Percentiles rank a stretch among this genome's conserved stretches.
These are phyloP conservation scores for Plebejus anna DNA, from an alignment of 2,888 invertebrate species.

Conservation along the genomic window DNA sequence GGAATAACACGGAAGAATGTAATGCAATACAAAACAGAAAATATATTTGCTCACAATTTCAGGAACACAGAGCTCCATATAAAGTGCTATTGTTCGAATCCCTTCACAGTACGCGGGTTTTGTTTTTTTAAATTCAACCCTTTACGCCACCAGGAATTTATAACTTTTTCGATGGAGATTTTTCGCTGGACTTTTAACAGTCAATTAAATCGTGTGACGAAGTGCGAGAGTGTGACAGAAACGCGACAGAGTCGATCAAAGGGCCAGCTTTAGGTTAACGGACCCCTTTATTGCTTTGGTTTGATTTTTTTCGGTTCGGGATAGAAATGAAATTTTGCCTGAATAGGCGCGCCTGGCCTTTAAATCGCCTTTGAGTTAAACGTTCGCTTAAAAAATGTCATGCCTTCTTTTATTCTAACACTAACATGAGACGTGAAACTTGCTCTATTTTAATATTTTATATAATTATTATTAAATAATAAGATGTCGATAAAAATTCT, in stretches of 20 bases:
- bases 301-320: background rate
- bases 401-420: too few relatives aligned
- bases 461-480: too few relatives aligned
- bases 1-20: background rate
- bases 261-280: background rate
- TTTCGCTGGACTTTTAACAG: background rate
- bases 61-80: background rate
- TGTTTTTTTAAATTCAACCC: background rate
- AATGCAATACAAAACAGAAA: background rate
- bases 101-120: background rate
- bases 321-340: background rate
- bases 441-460: too few relatives aligned
- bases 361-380: background rate
- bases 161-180: background rate
- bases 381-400: too few relatives aligned
- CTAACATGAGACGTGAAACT: too few relatives aligned
- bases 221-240: background rate
- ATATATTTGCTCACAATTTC: constrained; percentile 1
- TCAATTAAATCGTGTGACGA: constrained; percentile 5
- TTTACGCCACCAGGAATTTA: background rate
- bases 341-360: background rate
- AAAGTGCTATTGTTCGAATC: background rate
- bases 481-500: too few relatives aligned
- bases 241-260: background rate
- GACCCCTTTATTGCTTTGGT: background rate